Percentiles rank a stretch among this genome's conserved stretches.
These are phyloP conservation scores for Seriola quinqueradiata DNA, from an alignment of 2,113 vertebrate species.

Conservation along the genomic window DNA sequence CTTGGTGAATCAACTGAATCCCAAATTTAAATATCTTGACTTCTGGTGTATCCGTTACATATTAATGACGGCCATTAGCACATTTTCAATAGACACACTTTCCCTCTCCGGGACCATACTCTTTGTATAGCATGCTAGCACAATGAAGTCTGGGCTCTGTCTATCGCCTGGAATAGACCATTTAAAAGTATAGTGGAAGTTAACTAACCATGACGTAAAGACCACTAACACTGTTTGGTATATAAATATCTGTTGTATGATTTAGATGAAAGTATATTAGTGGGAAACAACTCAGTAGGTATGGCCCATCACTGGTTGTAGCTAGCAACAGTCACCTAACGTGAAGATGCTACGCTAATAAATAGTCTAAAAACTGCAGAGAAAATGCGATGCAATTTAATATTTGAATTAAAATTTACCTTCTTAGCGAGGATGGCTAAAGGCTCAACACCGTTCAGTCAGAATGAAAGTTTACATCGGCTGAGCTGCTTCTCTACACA, in stretches of 20 bases:
- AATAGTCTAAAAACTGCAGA: background rate
- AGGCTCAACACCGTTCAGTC: background rate
- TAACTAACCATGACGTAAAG: background rate
- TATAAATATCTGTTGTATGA: background rate
- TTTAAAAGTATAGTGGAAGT: background rate
- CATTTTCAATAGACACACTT: background rate
- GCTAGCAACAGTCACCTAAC: slow-evolving; percentile 5
- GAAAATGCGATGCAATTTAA: fast-evolving
- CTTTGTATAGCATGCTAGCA: background rate
- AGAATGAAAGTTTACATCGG: background rate
- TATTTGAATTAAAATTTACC: background rate
- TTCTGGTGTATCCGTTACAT: too few species aligned
- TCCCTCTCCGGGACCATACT: background rate
- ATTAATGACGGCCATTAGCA: background rate
- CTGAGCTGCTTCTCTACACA: background rate
- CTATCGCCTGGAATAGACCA: background rate
- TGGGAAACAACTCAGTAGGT: background rate
- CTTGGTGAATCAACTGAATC: too few species aligned
- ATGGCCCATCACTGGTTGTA: background rate
- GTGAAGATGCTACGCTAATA: background rate
- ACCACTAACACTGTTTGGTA: background rate
- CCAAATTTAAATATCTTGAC: too few species aligned
- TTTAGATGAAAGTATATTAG: background rate
- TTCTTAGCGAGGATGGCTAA: background rate
- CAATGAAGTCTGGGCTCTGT: background rate